A percentile compares a stretch with the other conserved stretches of the same genome.
These are phyloP conservation scores for Sussaba pulchella DNA, from an alignment of 2,888 invertebrate species.

Conservation along the genomic window DNA sequence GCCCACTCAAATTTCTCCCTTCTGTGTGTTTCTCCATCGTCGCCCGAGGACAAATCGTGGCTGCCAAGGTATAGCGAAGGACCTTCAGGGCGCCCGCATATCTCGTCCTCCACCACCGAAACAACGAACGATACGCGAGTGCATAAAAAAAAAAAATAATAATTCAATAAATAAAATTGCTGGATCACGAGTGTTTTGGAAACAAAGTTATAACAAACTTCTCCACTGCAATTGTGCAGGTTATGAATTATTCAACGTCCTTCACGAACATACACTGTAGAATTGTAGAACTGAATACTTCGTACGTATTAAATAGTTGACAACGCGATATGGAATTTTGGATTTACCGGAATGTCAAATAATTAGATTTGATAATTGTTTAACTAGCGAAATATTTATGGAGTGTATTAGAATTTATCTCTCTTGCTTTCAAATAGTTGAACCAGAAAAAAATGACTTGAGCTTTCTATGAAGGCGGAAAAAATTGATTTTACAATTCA, in stretches of 20 bases:
- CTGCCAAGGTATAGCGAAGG: constrained; percentile 23
- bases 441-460: no score
- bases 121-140: neutral
- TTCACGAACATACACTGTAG: constrained; percentile 3
- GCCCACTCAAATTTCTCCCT: constrained; percentile 71
- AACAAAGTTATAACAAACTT: constrained; percentile 75
- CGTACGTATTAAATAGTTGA: no score
- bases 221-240: constrained; percentile 52
- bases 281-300: neutral
- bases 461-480: neutral
- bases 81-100: constrained; percentile 60
- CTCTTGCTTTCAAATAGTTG: no score
- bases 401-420: no score
- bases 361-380: no score
- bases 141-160: neutral
- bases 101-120: neutral
- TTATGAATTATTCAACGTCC: constrained; percentile 75
- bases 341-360: no score
- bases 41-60: constrained; percentile 65
- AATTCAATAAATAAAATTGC: constrained; percentile 43
- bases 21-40: constrained; percentile 42
- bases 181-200: constrained; percentile 73
- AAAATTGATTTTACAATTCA: neutral
- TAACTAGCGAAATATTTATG: no score
- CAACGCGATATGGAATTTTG: no score